phyloP scores from a whole-genome alignment of 2,797 vertebrate species.

The Enteromius anoplus region DNA sequence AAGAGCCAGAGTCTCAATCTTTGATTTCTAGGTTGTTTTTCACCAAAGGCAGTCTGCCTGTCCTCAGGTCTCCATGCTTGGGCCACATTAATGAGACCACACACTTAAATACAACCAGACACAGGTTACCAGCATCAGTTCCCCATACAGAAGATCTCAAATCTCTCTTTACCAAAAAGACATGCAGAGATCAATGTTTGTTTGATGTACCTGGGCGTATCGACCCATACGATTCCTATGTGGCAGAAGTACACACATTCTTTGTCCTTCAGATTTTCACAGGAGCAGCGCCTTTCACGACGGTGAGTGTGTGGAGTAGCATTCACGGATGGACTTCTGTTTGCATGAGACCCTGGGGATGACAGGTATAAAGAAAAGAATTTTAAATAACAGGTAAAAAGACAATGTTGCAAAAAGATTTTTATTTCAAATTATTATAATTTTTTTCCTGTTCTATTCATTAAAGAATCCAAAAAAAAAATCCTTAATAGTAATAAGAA shows the following conservation, averaged over 20 bases:
- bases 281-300: constrained; percentile 79
- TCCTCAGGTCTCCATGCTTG: constrained; percentile 49
- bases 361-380: constrained; percentile 3
- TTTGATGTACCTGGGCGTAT: constrained; percentile 76
- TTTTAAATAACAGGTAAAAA: neutral
- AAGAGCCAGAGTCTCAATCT: constrained; percentile 15
- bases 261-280: constrained; percentile 81
- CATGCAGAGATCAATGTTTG: neutral
- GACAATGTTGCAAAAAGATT: neutral
- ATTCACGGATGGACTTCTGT: constrained; percentile 58
- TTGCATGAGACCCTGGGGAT: constrained; percentile 42
- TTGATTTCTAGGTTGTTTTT: constrained; percentile 34
- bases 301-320: constrained; percentile 59
- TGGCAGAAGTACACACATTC: constrained; percentile 85
- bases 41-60: constrained; percentile 48
- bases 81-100: constrained; percentile 56
- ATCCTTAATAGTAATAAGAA: neutral
- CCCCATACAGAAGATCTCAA: neutral
- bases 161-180: neutral
- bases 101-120: constrained; percentile 51
- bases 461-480: neutral
- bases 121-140: constrained; percentile 24
- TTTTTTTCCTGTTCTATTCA: neutral
- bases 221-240: constrained; percentile 83
- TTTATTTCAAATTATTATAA: neutral